These are phyloP conservation scores for Neuroterus valhalla DNA, from an alignment of 1,140 invertebrate species.

Conservation along the genomic window DNA sequence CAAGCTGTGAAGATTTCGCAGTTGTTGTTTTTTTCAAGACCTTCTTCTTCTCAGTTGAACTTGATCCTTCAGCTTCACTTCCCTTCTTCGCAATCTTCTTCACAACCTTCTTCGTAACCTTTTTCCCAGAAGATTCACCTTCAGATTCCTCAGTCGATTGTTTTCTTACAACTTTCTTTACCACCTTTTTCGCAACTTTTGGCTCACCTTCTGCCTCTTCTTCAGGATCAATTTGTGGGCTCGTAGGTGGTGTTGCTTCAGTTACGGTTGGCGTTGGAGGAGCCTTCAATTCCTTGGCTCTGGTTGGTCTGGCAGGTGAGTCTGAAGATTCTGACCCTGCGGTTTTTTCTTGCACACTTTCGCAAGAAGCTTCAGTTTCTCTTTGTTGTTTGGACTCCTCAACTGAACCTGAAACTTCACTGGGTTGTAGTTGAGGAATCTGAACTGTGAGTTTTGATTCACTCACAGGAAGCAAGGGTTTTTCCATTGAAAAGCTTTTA, in stretches of 20 bases:
- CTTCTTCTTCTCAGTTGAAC: constrained; percentile 61
- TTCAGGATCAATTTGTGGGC: constrained; percentile 52
- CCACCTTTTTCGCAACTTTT: constrained; percentile 51
- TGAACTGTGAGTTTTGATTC: constrained; percentile 9
- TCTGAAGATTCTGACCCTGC: constrained; percentile 36
- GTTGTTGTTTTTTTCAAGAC: constrained; percentile 59
- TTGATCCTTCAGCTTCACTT: constrained; percentile 36
- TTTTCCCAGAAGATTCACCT: constrained; percentile 48
- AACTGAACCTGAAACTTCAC: neutral
- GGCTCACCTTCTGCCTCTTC: constrained; percentile 41
- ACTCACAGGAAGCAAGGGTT: constrained; percentile 3
- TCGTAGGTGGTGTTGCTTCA: constrained; percentile 64
- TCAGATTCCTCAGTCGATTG: constrained; percentile 59
- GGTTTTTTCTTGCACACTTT: constrained; percentile 44
- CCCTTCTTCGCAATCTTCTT: constrained; percentile 53
- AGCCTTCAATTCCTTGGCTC: constrained; percentile 51
- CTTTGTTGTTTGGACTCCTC: neutral
- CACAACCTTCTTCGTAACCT: constrained; percentile 53
- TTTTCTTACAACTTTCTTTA: constrained; percentile 65
- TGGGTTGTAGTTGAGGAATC: constrained; percentile 8
- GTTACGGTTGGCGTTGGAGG: constrained; percentile 63
- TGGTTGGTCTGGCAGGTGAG: constrained; percentile 37
- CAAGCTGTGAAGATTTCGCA: constrained; percentile 58
- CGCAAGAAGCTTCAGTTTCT: constrained; percentile 15
- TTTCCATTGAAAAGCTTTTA: constrained; percentile 16